Evolutionary conservation across 2,888 invertebrate species (phyloP).

Genomic region (Catonia carolina): DNA sequence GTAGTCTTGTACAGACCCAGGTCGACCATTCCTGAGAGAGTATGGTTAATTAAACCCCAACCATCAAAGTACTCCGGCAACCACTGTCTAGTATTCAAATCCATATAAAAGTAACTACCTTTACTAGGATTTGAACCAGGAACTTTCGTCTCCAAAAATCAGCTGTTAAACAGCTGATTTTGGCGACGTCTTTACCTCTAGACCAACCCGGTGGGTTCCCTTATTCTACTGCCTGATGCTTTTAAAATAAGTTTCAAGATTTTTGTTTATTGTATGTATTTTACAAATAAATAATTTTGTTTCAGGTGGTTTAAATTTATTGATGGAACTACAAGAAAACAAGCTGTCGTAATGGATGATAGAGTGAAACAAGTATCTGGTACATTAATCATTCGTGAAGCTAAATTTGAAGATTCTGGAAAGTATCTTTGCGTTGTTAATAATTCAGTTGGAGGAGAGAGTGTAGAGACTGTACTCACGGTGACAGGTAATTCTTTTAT

Average conservation of each 20-base stretch:
- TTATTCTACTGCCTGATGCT: neutral
- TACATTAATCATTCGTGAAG: constrained; percentile 85
- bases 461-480: constrained; percentile 84
- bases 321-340: constrained; percentile 77
- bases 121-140: too few relatives aligned
- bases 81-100: too few relatives aligned
- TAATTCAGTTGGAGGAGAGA: constrained; percentile 90
- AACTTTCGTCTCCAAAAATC: too few relatives aligned
- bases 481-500: constrained; percentile 67
- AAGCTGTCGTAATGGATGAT: constrained; percentile 83
- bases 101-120: too few relatives aligned
- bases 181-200: too few relatives aligned
- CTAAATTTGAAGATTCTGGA: constrained; percentile 87
- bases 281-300: constrained; percentile 43
- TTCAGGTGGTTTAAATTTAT: constrained; percentile 92
- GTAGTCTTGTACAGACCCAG: too few relatives aligned
- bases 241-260: neutral
- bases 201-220: too few relatives aligned
- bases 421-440: constrained; percentile 92
- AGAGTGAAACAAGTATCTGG: constrained; percentile 89
- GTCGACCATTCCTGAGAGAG: too few relatives aligned
- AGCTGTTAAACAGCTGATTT: too few relatives aligned
- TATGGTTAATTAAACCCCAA: too few relatives aligned
- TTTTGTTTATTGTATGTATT: neutral
- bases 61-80: too few relatives aligned